Base-by-base conservation (phyloP, 2,888 invertebrate genomes). In the Limnephilus marmoratus region DNA sequence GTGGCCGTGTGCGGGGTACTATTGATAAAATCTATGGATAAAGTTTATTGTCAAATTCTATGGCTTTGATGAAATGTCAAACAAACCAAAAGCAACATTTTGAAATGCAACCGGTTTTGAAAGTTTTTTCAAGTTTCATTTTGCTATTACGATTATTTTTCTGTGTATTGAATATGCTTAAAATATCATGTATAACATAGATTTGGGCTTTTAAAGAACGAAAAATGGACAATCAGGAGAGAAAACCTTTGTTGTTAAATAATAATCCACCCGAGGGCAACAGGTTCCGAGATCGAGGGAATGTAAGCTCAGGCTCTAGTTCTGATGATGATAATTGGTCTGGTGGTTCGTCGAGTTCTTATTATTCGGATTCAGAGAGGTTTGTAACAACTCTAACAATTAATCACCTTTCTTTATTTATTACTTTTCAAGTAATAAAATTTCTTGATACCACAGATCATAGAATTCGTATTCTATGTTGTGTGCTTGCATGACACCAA, bases 301-400 rank as follows among this genome's bases (percentile, higher is more conserved):
- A 93, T 13, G 90, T 93, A 34, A 94, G 94, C 92, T 94, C 94
- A 18, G 94, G 93, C 13, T 93, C 93, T 12, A 93, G 93, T 68
- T 92, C 93, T 45, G 93, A 92, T n/a, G 90, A 92, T 89, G 95
- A 95, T 91, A 95, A 95, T 92, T 95, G 95, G 95, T 95, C 95
- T 7, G 94, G 94, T 13, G 95, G 95, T 89, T 95, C 94, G 68
- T 95, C 95, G 31, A 95, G 94, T 94, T 96, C 97, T 1, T 96
- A 96, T 94, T 96, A 96, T 94, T 96, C 97, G 0, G 97, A 97
- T 94, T 96, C 97, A 0, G 97, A 97, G 94, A 97, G 97, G 97
- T 97, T 94, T 88, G 31, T 92, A 31, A 68, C 9, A 18, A 24
- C 15, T 3, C 5, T 45, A 11, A 45, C n/a, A n/a, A n/a, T n/a